Evolutionary conservation across 1,140 invertebrate genomes (phyloP).

Genomic region (Drosophila suzukii): DNA sequence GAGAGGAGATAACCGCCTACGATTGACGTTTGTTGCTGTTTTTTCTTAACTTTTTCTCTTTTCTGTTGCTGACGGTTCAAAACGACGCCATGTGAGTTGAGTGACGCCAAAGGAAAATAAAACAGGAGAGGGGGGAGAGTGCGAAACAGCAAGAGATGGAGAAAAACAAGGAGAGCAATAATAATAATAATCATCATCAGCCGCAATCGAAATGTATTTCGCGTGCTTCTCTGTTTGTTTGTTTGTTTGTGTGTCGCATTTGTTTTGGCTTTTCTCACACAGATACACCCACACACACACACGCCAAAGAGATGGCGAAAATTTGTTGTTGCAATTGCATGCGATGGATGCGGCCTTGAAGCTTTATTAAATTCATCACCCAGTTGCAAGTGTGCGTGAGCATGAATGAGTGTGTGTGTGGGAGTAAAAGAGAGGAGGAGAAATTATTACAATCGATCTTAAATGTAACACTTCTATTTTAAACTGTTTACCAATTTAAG

Average conservation of each 20-base stretch:
- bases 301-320: slow-evolving; percentile 39
- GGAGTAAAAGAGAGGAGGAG: slow-evolving; percentile 7
- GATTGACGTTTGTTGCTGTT: slow-evolving; percentile 41
- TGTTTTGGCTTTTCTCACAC: slow-evolving; percentile 52
- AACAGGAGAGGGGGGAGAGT: not conserved
- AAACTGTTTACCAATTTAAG: slow-evolving; percentile 2
- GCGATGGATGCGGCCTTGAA: slow-evolving; percentile 49
- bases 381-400: not conserved
- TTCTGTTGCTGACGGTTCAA: slow-evolving; percentile 36
- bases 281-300: slow-evolving; percentile 10
- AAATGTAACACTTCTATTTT: slow-evolving; percentile 1
- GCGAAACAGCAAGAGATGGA: not conserved
- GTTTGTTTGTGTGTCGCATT: slow-evolving; percentile 39
- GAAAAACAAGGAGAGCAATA: slow-evolving; percentile 39
- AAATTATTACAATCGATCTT: slow-evolving; percentile 17
- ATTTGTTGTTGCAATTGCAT: slow-evolving; percentile 44
- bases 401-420: slow-evolving; percentile 8
- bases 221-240: slow-evolving; percentile 46
- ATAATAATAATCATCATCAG: slow-evolving; percentile 44
- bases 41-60: slow-evolving; percentile 11
- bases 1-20: slow-evolving; percentile 22
- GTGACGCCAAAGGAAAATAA: slow-evolving; percentile 48
- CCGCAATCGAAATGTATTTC: slow-evolving; percentile 55
- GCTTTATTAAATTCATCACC: slow-evolving; percentile 50
- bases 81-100: slow-evolving; percentile 47